Conservation (phyloP, 2,113 vertebrate genomes). For the Strix uralensis region DNA sequence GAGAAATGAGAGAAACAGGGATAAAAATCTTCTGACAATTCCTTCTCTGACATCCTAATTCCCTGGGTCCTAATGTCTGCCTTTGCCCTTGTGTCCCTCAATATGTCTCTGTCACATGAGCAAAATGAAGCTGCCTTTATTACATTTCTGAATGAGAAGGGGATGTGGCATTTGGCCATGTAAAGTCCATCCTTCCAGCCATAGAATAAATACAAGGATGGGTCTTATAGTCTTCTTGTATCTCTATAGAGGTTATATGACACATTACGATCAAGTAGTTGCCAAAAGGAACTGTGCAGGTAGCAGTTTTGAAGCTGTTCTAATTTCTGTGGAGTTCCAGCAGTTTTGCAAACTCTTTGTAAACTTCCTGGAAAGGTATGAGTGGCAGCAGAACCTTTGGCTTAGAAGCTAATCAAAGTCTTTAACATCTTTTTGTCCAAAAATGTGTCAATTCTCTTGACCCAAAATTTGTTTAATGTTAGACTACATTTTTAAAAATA, state of each 20-base stretch:
- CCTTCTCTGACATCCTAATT: rapidly evolving
- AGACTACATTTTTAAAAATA: too few relatives aligned
- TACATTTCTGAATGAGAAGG: neutral
- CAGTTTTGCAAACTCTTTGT: too few relatives aligned
- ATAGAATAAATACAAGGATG: neutral
- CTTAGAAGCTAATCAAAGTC: too few relatives aligned
- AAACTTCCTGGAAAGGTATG: too few relatives aligned
- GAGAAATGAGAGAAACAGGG: neutral
- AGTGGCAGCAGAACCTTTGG: too few relatives aligned
- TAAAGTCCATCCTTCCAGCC: neutral
- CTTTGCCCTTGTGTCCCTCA: neutral
- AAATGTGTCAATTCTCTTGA: too few relatives aligned
- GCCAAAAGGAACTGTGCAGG: too few relatives aligned
- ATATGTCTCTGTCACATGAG: neutral
- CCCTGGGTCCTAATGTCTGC: neutral
- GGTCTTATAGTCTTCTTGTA: neutral
- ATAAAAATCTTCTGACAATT: neutral
- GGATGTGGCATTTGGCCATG: neutral
- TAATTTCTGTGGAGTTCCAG: too few relatives aligned
- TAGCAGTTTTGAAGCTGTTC: too few relatives aligned
- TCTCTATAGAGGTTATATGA: neutral
- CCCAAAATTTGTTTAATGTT: too few relatives aligned
- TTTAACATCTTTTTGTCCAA: too few relatives aligned
- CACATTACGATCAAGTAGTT: too few relatives aligned
- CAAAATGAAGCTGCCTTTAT: neutral